Base-by-base conservation (phyloP, 2,113 vertebrate genomes). In the Hucho hucho region DNA sequence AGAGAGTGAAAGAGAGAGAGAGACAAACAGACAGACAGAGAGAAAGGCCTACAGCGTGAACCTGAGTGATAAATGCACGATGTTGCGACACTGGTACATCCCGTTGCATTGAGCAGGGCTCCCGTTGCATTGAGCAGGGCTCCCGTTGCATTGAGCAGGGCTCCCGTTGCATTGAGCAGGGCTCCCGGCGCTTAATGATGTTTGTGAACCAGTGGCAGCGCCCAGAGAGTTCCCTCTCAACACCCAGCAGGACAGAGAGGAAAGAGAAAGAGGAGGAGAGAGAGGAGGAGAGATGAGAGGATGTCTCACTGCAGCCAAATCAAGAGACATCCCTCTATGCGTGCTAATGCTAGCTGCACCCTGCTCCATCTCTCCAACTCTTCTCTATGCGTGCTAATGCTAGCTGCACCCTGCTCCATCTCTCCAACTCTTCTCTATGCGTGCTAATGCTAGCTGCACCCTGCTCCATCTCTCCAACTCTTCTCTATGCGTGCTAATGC, bases 1-100 rank as follows among this genome's bases (percentile, higher is more conserved):
- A 11, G 49, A 37, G 25, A 24, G 75, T 66, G 69, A 56, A 68
- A n/a, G 74, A 37, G 67, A 69, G 24, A 65, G n/a, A 16, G 18
- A 26, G 29, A 32, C 29, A 7, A 6, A 32, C 6, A 2, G n/a
- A n/a, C n/a, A n/a, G n/a, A n/a, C n/a, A n/a, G 32, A 7, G 6
- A 37, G 32, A 37, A 37, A 37, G 32, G 32, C 32, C 32, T 37
- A 7, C 7, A 37, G 32, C 32, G 6, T 37, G 32, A 37, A 37
- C 32, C 32, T 37, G 32, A 37, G 6, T 37, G 32, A 37, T 37
- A 37, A 37, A 37, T 37, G 32, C 32, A 7, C 26, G 46, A 18
- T 18, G 49, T 6, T n/a, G n/a, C 6, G 46, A 3, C 12, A 6
- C 46, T 47, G 1, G 46, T 47, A 9, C 3, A 47, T 47, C 46